These are phyloP conservation scores for Mirounga angustirostris DNA, from an alignment of 2,113 vertebrate species.

Conservation along the genomic window DNA sequence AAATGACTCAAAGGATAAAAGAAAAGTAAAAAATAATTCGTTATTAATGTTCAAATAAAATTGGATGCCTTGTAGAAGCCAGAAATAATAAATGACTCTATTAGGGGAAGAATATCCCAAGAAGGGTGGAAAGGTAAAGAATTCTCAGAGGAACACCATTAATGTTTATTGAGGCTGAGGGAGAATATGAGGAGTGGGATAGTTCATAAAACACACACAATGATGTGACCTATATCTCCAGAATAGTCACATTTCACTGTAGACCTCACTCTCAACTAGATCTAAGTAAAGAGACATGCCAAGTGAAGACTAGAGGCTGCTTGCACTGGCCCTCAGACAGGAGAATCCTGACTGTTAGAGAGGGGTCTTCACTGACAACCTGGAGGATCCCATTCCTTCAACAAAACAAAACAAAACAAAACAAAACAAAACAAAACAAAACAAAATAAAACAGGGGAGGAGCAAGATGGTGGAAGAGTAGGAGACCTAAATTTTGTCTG, in stretches of 20 bases:
- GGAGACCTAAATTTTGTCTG: too few species aligned
- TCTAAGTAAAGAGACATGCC: background rate
- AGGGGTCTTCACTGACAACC: background rate
- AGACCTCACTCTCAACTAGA: background rate
- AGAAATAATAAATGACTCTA: background rate
- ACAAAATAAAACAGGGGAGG: too few species aligned
- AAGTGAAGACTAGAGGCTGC: background rate
- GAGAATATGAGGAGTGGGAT: background rate
- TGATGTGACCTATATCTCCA: background rate
- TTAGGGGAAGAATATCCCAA: background rate
- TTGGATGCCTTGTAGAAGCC: background rate
- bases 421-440: background rate
- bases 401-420: background rate
- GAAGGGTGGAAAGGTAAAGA: background rate
- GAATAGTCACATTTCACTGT: background rate
- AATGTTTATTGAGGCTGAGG: background rate
- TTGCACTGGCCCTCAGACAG: background rate
- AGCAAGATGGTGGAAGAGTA: too few species aligned
- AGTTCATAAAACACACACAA: background rate
- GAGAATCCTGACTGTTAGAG: background rate
- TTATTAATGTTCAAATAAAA: background rate
- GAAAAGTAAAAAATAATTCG: background rate
- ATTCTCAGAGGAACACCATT: background rate
- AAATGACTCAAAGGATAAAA: background rate
- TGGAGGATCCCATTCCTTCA: background rate